Conservation (phyloP, 2,797 vertebrate genomes). For the Macropus fuliginosus region DNA sequence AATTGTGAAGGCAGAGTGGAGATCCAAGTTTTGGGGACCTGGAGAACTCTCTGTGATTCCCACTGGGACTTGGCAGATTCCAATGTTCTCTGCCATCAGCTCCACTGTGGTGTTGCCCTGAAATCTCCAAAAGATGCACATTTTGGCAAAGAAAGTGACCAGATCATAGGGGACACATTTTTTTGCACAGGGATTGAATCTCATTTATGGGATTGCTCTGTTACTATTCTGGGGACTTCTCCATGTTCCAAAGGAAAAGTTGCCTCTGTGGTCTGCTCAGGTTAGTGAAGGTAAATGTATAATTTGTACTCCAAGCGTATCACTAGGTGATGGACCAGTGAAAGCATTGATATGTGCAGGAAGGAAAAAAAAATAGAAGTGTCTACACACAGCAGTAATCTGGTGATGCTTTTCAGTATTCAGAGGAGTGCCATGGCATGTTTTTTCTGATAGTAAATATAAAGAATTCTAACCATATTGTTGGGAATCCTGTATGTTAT, state of each 20-base stretch:
- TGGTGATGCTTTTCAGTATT: too few species aligned
- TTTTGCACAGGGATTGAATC: conserved; percentile 79
- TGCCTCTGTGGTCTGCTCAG: conserved; percentile 81
- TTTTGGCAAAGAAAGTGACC: conserved; percentile 20
- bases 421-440: too few species aligned
- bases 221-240: conserved; percentile 74
- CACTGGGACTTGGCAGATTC: conserved; percentile 81
- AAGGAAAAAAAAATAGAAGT: too few species aligned
- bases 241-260: conserved; percentile 65
- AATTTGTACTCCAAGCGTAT: neutral
- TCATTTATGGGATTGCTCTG: conserved; percentile 75
- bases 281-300: conserved; percentile 59
- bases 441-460: too few species aligned
- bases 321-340: neutral
- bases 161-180: conserved; percentile 74
- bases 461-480: too few species aligned
- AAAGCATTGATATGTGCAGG: neutral
- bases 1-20: conserved; percentile 83
- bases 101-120: conserved; percentile 78
- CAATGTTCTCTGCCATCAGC: conserved; percentile 77
- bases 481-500: too few species aligned
- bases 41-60: conserved; percentile 78
- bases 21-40: conserved; percentile 60
- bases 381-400: too few species aligned
- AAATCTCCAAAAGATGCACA: conserved; percentile 42